Percentiles rank a stretch among this genome's conserved stretches.
These are phyloP conservation scores for Pipa parva DNA, from an alignment of 2,113 vertebrate species.

Conservation along the genomic window DNA sequence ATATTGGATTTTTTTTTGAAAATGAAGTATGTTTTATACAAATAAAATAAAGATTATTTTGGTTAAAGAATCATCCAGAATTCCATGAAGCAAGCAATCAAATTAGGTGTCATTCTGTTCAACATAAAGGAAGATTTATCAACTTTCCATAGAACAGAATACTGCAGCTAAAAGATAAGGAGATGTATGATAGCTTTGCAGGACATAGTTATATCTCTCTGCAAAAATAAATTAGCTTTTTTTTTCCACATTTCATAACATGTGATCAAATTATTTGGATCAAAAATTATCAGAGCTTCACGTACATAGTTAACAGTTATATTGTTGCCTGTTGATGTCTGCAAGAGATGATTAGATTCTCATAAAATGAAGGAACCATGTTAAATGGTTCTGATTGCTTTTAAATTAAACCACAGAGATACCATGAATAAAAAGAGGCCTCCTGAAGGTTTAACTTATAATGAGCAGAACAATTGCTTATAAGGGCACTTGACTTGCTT, in stretches of 20 bases:
- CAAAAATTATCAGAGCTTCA: neutral
- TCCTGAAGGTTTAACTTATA: conserved; percentile 24
- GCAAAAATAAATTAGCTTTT: neutral
- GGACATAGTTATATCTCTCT: neutral
- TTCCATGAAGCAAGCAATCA: neutral
- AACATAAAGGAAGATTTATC: neutral
- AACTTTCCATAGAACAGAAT: neutral
- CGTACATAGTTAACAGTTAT: conserved; percentile 2
- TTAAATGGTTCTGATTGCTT: conserved; percentile 34
- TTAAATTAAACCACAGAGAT: conserved; percentile 31
- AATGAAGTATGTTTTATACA: too few species aligned
- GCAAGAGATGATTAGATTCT: conserved; percentile 16
- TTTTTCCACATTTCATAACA: conserved; percentile 2
- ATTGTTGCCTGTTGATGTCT: conserved; percentile 26
- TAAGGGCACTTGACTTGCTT: conserved; percentile 18
- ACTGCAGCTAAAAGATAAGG: neutral
- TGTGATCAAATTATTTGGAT: conserved; percentile 7
- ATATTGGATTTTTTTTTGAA: too few species aligned
- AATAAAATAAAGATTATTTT: neutral
- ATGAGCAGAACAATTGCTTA: conserved; percentile 13
- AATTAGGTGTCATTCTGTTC: neutral
- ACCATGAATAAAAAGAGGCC: conserved; percentile 35
- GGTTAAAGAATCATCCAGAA: neutral
- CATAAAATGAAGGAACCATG: conserved; percentile 25
- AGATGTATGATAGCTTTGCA: neutral